Conservation (phyloP, 2,113 vertebrate genomes). For the Callaeas wilsoni region DNA sequence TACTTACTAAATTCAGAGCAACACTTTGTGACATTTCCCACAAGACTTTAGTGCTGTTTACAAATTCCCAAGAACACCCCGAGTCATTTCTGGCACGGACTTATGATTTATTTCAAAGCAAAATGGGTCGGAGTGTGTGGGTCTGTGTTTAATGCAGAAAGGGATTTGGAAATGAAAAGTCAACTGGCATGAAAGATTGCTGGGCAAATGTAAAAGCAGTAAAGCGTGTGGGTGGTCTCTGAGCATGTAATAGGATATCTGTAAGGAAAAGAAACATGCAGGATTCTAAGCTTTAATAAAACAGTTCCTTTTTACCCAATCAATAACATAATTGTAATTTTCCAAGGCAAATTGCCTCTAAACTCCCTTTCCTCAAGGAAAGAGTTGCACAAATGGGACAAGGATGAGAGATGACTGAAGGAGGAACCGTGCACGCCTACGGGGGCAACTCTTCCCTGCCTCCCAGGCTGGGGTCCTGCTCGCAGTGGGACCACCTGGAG, state of each 20-base stretch:
- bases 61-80: constrained; percentile 71
- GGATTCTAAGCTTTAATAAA: not conserved
- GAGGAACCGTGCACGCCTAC: accelerated
- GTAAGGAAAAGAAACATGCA: constrained; percentile 5
- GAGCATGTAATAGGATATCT: constrained; percentile 46
- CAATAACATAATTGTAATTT: not conserved
- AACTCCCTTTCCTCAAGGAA: not conserved
- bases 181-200: constrained; percentile 75
- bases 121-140: constrained; percentile 74
- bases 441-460: not conserved
- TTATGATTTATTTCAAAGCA: constrained; percentile 74
- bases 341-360: not conserved
- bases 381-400: not conserved
- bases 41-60: constrained; percentile 71
- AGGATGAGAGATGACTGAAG: not conserved
- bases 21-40: constrained; percentile 69
- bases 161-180: constrained; percentile 77
- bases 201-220: constrained; percentile 60
- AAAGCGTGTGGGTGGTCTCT: constrained; percentile 67
- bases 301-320: constrained; percentile 3
- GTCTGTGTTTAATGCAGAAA: constrained; percentile 73
- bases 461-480: not conserved
- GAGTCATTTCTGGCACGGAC: constrained; percentile 58
- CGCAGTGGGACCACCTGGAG: not conserved
- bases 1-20: constrained; percentile 66